These are phyloP conservation scores for Diplosoma virens DNA, from an alignment of 23 tunicate species.

Conservation along the genomic window DNA sequence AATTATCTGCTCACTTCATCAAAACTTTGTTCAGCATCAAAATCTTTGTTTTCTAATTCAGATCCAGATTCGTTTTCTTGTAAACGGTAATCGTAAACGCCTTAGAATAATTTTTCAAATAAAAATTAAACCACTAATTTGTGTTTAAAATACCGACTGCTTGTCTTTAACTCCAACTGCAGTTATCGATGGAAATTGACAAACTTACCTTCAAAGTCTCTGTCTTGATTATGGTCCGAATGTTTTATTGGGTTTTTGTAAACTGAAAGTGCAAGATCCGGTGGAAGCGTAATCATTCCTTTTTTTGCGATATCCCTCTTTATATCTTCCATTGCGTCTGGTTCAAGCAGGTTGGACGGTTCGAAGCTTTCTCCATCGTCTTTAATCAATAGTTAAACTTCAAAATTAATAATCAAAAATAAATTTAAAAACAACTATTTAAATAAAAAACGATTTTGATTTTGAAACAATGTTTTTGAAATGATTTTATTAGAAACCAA, in stretches of 20 bases:
- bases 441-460: background rate
- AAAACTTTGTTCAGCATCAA: too few relatives aligned
- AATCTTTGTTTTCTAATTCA: too few relatives aligned
- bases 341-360: slow-evolving; percentile 38
- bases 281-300: slow-evolving; percentile 61
- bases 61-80: too few relatives aligned
- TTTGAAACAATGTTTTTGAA: too few relatives aligned
- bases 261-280: slow-evolving; percentile 1
- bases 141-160: too few relatives aligned
- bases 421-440: background rate
- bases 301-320: slow-evolving; percentile 74
- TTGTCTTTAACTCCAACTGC: too few relatives aligned
- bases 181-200: too few relatives aligned
- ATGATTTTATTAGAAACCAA: too few relatives aligned
- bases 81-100: too few relatives aligned
- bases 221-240: background rate
- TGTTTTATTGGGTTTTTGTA: background rate
- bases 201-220: background rate
- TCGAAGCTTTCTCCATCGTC: background rate
- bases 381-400: background rate
- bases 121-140: too few relatives aligned
- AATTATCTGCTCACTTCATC: too few relatives aligned
- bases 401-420: background rate
- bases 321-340: slow-evolving; percentile 61
- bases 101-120: too few relatives aligned